A percentile compares a stretch with the other conserved stretches of the same genome.
Evolutionary conservation across 2,797 vertebrate genomes (phyloP).

Genomic region (Clarias platycephalus): DNA sequence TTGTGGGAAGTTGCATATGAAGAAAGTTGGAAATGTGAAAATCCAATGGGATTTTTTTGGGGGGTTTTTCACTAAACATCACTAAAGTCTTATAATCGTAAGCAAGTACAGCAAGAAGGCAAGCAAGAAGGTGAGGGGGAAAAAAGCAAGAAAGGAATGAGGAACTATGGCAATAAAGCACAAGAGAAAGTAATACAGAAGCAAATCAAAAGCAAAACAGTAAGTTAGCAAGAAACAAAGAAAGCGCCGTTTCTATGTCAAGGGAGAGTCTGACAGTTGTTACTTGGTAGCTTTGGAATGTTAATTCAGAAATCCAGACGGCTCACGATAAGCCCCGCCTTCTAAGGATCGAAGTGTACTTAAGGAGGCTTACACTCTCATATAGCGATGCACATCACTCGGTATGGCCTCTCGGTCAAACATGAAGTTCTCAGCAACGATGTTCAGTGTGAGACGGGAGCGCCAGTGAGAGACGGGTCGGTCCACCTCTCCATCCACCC

Average conservation of each 20-base stretch:
- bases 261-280: neutral
- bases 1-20: neutral
- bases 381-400: constrained; percentile 91
- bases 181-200: no score
- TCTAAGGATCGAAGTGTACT: neutral
- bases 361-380: constrained; percentile 83
- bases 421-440: constrained; percentile 89
- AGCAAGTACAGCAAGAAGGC: neutral
- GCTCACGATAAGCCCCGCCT: no score
- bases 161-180: no score
- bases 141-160: neutral
- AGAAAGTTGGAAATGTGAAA: neutral
- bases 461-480: constrained; percentile 91
- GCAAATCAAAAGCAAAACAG: neutral
- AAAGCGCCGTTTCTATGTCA: neutral
- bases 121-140: neutral
- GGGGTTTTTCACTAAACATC: neutral
- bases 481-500: constrained; percentile 52
- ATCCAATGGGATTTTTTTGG: neutral
- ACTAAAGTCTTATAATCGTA: neutral
- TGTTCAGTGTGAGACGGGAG: constrained; percentile 86
- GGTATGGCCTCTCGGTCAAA: constrained; percentile 90
- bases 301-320: neutral
- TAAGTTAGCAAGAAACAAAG: neutral
- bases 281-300: neutral